These are phyloP conservation scores for Coracias cyanogaster DNA, from an alignment of 2,797 vertebrate genomes.

Conservation along the genomic window DNA sequence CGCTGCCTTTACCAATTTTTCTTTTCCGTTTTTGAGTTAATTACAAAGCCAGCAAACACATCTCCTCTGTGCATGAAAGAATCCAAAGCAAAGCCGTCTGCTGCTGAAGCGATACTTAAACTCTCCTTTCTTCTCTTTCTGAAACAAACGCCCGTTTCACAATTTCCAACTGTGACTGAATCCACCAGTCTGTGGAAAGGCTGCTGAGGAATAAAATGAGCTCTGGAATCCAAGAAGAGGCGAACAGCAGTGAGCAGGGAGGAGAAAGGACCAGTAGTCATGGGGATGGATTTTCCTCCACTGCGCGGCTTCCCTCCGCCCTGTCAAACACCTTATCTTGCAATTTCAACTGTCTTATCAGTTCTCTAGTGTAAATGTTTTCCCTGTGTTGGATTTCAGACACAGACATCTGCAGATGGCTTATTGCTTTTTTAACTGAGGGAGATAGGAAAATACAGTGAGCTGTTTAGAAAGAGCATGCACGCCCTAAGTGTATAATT, in stretches of 20 bases:
- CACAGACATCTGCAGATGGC: slow-evolving; percentile 51
- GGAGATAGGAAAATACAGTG: neutral
- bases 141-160: slow-evolving; percentile 7
- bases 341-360: slow-evolving; percentile 50
- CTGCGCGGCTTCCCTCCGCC: slow-evolving; percentile 18
- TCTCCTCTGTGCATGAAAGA: slow-evolving; percentile 14
- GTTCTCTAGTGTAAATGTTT: slow-evolving; percentile 19
- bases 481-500: neutral
- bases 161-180: neutral
- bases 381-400: slow-evolving; percentile 38
- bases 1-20: slow-evolving; percentile 27
- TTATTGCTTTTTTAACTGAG: slow-evolving; percentile 21
- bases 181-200: neutral
- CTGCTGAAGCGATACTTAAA: neutral
- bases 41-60: slow-evolving; percentile 23
- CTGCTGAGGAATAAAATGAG: slow-evolving; percentile 27
- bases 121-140: slow-evolving; percentile 31
- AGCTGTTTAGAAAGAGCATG: neutral
- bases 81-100: slow-evolving; percentile 16
- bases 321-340: slow-evolving; percentile 48
- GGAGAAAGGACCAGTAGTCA: slow-evolving; percentile 71
- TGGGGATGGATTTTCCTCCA: slow-evolving; percentile 49
- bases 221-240: slow-evolving; percentile 58
- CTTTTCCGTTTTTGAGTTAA: slow-evolving; percentile 33
- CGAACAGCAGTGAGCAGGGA: slow-evolving; percentile 46